These are phyloP conservation scores for Agraylea sexmaculata DNA, from an alignment of 1,140 invertebrate genomes.

Conservation along the genomic window DNA sequence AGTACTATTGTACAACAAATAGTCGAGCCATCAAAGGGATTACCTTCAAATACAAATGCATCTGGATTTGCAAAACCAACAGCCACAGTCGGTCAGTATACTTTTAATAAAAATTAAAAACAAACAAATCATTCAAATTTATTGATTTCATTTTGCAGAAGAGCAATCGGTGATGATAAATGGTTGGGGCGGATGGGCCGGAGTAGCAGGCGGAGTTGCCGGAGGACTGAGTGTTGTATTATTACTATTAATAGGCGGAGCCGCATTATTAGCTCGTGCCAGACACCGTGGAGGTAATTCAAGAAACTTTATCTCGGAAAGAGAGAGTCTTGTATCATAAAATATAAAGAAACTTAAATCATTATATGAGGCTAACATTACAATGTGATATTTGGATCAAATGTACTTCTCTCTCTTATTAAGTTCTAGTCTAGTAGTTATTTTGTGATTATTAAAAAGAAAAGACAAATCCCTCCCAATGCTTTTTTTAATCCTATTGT, in stretches of 20 bases:
- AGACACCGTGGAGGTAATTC: conserved; percentile 17
- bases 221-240: conserved; percentile 20
- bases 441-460: no score
- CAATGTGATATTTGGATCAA: no score
- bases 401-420: no score
- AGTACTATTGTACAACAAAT: no score
- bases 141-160: conserved; percentile 9
- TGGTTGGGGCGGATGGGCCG: conserved; percentile 19
- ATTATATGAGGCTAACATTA: no score
- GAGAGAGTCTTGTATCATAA: conserved; percentile 12
- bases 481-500: neutral
- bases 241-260: conserved; percentile 16
- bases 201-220: conserved; percentile 20
- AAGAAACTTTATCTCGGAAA: conserved; percentile 12
- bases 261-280: conserved; percentile 15
- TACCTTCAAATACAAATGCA: neutral
- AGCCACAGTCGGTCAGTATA: conserved; percentile 33
- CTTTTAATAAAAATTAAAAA: neutral
- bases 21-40: no score
- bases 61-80: conserved; percentile 29
- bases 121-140: neutral
- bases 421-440: no score
- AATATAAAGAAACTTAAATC: no score
- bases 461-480: no score
- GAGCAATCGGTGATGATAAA: conserved; percentile 5